These are phyloP conservation scores for Chelonus formosanus DNA, from an alignment of 2,888 invertebrate species.

Conservation along the genomic window DNA sequence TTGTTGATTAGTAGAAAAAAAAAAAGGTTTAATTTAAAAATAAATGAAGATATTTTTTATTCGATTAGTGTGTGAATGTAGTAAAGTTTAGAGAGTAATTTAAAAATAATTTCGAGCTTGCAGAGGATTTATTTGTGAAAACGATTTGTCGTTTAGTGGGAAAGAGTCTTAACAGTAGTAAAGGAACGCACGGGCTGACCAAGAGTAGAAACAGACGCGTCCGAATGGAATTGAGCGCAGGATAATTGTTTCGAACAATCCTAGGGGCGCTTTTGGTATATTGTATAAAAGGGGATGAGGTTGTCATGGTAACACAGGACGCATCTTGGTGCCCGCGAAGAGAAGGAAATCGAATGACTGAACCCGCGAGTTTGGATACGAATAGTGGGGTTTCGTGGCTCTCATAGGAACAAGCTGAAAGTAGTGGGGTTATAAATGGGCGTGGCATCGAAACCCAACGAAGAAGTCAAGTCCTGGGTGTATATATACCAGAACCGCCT, in stretches of 20 bases:
- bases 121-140: constrained; percentile 51
- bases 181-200: constrained; percentile 28
- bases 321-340: neutral
- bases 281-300: neutral
- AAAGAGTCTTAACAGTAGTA: constrained; percentile 22
- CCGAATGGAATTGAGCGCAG: constrained; percentile 62
- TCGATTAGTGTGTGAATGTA: constrained; percentile 2
- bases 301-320: neutral
- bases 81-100: constrained; percentile 39
- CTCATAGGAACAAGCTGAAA: constrained; percentile 37
- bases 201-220: constrained; percentile 41
- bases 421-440: constrained; percentile 49
- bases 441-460: constrained; percentile 50
- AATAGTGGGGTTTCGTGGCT: constrained; percentile 36
- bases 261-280: constrained; percentile 39
- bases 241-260: constrained; percentile 66
- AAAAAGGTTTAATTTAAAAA: too few species aligned
- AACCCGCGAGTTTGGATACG: constrained; percentile 35
- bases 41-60: neutral
- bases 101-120: constrained; percentile 51
- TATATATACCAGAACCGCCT: constrained; percentile 31
- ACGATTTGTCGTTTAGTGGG: constrained; percentile 50
- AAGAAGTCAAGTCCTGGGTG: constrained; percentile 51
- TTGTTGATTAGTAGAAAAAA: too few species aligned
- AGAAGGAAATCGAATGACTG: constrained; percentile 35